Conservation (phyloP, 2,797 vertebrate genomes). For the Enteromius thamalakanensis region DNA sequence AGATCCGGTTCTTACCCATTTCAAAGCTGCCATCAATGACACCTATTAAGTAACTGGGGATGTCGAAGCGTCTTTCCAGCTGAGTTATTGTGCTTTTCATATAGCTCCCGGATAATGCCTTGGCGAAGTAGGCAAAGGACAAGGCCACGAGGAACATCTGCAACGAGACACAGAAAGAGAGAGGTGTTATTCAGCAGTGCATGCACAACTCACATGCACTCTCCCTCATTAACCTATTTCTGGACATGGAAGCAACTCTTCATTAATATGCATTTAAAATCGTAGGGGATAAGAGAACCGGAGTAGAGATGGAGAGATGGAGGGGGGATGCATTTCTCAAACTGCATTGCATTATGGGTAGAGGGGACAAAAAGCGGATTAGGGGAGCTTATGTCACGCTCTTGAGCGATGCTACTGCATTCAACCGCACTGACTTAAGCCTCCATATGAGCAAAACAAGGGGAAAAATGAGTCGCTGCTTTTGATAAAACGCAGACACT, state of each 20-base stretch:
- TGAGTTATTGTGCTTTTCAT: conserved; percentile 96
- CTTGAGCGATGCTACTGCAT: conserved; percentile 55
- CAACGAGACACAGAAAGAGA: conserved; percentile 55
- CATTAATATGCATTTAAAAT: conserved; percentile 50
- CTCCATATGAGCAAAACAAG: conserved; percentile 63
- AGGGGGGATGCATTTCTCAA: conserved; percentile 16
- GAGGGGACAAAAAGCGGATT: conserved; percentile 70
- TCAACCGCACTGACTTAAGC: conserved; percentile 39
- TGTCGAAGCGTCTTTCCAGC: conserved; percentile 93
- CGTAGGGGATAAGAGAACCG: conserved; percentile 2
- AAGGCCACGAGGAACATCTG: conserved; percentile 91
- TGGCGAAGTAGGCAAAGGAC: conserved; percentile 92
- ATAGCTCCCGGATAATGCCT: conserved; percentile 89
- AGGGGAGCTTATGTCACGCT: conserved; percentile 62
- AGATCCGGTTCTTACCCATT: conserved; percentile 83
- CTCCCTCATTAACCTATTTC: conserved; percentile 47
- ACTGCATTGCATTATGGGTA: conserved; percentile 57
- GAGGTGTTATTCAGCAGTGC: not conserved
- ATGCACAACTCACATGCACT: not conserved
- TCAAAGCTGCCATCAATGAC: conserved; percentile 97
- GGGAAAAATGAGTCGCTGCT: conserved; percentile 49
- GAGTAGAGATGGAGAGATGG: not conserved
- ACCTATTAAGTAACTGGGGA: conserved; percentile 91
- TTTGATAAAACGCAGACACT: conserved; percentile 41
- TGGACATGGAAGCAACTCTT: conserved; percentile 21